These are phyloP conservation scores for Bombus vancouverensis DNA, from an alignment of 1,140 invertebrate species.

Conservation along the genomic window DNA sequence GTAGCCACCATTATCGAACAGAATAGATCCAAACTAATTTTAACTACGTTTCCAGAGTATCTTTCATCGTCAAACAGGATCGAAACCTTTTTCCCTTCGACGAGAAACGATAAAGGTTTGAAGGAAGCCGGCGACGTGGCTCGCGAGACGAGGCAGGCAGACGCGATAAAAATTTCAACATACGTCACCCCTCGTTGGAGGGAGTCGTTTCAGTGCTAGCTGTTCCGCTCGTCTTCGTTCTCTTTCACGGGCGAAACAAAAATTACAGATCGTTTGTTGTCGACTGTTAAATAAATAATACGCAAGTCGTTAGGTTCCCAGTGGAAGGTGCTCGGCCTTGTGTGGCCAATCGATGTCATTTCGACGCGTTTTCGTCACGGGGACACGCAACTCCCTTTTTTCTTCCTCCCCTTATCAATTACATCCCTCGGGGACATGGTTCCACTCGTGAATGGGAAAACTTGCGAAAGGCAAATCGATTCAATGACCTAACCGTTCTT, in stretches of 20 bases:
- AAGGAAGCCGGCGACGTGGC: not conserved
- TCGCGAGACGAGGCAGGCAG: not conserved
- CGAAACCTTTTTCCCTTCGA: not conserved
- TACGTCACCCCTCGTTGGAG: slow-evolving; percentile 22
- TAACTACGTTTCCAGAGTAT: too few relatives aligned
- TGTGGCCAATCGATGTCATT: slow-evolving; percentile 64
- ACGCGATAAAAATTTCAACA: slow-evolving; percentile 51
- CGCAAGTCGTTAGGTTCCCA: slow-evolving; percentile 58
- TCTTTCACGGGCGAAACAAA: slow-evolving; percentile 33
- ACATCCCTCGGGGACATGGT: slow-evolving; percentile 5
- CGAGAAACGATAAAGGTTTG: not conserved
- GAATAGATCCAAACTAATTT: not conserved
- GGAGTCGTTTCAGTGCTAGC: slow-evolving; percentile 23
- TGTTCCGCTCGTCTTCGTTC: slow-evolving; percentile 11
- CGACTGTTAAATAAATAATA: slow-evolving; percentile 71
- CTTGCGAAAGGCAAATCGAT: slow-evolving; percentile 39
- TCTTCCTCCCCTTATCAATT: slow-evolving; percentile 39
- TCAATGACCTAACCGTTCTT: not conserved
- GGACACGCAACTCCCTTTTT: slow-evolving; percentile 23
- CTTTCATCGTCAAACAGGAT: not conserved
- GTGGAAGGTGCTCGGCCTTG: not conserved
- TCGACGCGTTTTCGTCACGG: slow-evolving; percentile 38
- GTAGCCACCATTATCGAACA: too few relatives aligned
- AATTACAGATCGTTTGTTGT: slow-evolving; percentile 60
- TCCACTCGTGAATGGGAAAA: slow-evolving; percentile 43